A percentile compares a stretch with the other conserved stretches of the same genome.
Conservation (phyloP, 2,888 invertebrate genomes). For the Nemotelus pantherinus region DNA sequence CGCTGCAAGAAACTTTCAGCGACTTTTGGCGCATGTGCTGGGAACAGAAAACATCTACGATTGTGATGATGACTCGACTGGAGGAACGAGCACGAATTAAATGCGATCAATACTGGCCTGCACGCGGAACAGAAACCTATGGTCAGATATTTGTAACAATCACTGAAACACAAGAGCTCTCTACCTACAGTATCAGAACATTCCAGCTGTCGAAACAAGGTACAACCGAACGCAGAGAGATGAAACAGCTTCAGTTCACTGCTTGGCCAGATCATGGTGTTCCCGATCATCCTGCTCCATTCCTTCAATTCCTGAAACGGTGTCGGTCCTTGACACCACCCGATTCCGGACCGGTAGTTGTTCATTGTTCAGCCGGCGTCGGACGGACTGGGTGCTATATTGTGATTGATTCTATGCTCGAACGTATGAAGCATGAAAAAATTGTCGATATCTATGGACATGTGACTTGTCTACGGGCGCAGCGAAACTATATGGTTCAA, state of each 20-base stretch:
- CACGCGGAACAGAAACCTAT: slow-evolving; percentile 92
- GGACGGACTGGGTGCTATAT: slow-evolving; percentile 97
- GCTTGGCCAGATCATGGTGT: slow-evolving; percentile 99
- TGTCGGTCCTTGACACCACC: slow-evolving; percentile 90
- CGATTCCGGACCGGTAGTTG: slow-evolving; percentile 93
- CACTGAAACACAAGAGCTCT: slow-evolving; percentile 94
- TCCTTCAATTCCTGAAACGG: slow-evolving; percentile 94
- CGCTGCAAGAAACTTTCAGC: slow-evolving; percentile 94
- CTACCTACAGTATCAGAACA: slow-evolving; percentile 97
- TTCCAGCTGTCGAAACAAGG: slow-evolving; percentile 88
- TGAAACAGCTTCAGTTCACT: slow-evolving; percentile 97
- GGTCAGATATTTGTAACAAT: slow-evolving; percentile 95
- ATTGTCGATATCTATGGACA: slow-evolving; percentile 99
- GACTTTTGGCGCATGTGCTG: slow-evolving; percentile 99
- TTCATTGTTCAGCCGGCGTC: slow-evolving; percentile 93
- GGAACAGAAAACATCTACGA: slow-evolving; percentile 93
- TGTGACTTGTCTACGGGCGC: slow-evolving; percentile 96
- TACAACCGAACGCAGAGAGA: slow-evolving; percentile 87
- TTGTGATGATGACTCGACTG: slow-evolving; percentile 99
- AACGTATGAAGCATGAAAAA: slow-evolving; percentile 95
- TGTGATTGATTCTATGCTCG: slow-evolving; percentile 98
- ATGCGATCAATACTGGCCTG: slow-evolving; percentile 98
- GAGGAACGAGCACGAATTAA: slow-evolving; percentile 97
- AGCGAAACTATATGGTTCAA: slow-evolving; percentile 99
- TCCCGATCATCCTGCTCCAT: slow-evolving; percentile 98